Conservation (phyloP, 2,888 invertebrate species). For the Pseudococcus jackbeardsleyi region DNA sequence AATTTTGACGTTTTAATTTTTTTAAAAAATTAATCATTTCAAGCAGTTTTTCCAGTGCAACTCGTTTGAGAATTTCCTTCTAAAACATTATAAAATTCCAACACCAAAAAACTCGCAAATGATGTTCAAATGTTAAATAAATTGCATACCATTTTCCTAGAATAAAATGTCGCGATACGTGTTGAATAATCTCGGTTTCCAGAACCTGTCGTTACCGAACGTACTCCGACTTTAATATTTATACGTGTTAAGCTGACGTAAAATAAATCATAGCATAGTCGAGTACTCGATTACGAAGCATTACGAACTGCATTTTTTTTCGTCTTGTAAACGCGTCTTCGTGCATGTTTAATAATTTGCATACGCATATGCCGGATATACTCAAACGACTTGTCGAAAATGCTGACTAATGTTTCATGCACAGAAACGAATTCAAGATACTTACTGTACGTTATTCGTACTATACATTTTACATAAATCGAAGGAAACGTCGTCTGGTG, state of each 20-base stretch:
- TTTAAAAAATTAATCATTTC: not conserved
- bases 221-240: not conserved
- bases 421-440: not conserved
- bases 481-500: not conserved
- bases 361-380: constrained; percentile 23
- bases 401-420: not conserved
- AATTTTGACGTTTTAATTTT: not conserved
- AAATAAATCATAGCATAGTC: not conserved
- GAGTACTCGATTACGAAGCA: not conserved
- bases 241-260: constrained; percentile 17
- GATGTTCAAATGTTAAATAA: not conserved
- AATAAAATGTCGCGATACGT: not conserved
- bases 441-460: not conserved
- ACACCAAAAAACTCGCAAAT: not conserved
- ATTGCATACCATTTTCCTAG: constrained; percentile 2
- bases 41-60: not conserved
- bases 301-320: constrained; percentile 36
- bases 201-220: not conserved
- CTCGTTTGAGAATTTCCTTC: not conserved
- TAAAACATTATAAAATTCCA: not conserved
- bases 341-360: not conserved
- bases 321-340: not conserved
- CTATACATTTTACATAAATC: not conserved
- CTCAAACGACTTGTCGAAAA: not conserved
- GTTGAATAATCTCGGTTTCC: constrained; percentile 1